phyloP scores from a whole-genome alignment of 2,113 vertebrate genomes.

The Rynchops niger region DNA sequence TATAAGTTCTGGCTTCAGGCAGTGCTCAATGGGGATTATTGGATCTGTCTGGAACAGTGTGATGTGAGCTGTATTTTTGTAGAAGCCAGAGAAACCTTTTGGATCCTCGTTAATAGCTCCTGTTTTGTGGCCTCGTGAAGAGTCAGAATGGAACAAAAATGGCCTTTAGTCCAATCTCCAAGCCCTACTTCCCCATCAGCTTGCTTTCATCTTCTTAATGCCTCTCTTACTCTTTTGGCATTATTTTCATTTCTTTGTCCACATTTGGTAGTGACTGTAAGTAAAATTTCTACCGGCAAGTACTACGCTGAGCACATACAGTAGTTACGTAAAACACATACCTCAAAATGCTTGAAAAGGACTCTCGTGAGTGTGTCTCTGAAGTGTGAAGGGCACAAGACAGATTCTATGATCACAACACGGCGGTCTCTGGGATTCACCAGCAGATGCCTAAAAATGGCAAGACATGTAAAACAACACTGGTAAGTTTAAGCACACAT shows the following conservation, averaged over 20 bases:
- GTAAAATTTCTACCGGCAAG: neutral
- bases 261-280: neutral
- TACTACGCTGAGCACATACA: accelerated
- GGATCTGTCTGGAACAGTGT: neutral
- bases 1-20: conserved; percentile 3
- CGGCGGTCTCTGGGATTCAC: conserved; percentile 97
- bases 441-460: conserved; percentile 85
- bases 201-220: neutral
- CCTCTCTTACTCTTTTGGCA: neutral
- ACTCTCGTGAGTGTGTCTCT: conserved; percentile 94
- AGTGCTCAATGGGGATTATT: neutral
- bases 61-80: neutral
- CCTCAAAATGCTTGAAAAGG: conserved; percentile 99
- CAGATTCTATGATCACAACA: conserved; percentile 94
- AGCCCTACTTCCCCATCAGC: neutral
- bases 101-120: neutral
- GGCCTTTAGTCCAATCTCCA: neutral
- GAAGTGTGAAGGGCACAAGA: conserved; percentile 96
- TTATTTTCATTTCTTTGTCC: neutral
- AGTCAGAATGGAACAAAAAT: neutral
- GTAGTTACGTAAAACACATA: neutral
- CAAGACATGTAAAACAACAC: neutral
- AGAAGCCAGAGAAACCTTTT: neutral
- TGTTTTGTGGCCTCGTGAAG: neutral
- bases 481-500: accelerated